Evolutionary conservation across 2,888 invertebrate species (phyloP).

Genomic region (Bhutanitis thaidina): DNA sequence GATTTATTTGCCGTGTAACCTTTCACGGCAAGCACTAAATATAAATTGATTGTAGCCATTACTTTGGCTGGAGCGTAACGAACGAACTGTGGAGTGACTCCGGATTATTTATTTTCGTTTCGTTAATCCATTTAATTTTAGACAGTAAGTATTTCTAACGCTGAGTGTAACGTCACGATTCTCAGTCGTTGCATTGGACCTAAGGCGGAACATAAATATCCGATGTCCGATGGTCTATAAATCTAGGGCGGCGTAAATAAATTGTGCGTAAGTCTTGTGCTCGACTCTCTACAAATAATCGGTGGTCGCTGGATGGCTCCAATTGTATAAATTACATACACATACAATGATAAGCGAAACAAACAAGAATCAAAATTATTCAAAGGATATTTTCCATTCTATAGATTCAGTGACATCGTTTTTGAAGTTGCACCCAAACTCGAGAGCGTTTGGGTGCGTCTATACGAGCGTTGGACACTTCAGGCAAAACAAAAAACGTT

Average conservation of each 20-base stretch:
- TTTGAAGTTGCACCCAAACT: too few relatives aligned
- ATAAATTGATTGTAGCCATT: too few relatives aligned
- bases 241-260: constrained; percentile 3
- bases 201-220: constrained; percentile 6
- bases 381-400: too few relatives aligned
- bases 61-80: too few relatives aligned
- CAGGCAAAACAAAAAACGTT: too few relatives aligned
- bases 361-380: too few relatives aligned
- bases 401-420: too few relatives aligned
- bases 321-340: not conserved
- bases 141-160: not conserved
- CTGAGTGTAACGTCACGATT: not conserved
- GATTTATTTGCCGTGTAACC: too few relatives aligned
- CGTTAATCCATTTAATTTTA: not conserved
- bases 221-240: constrained; percentile 7
- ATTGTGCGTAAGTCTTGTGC: not conserved
- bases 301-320: not conserved
- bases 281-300: not conserved
- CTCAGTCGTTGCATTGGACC: not conserved
- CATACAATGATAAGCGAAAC: too few relatives aligned
- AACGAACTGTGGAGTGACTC: not conserved
- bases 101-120: not conserved
- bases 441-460: too few relatives aligned
- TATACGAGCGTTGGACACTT: too few relatives aligned
- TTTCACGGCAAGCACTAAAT: too few relatives aligned